Evolutionary conservation across 35 echinoderm and acorn worm genomes (phyloP).

Genomic region (Holothuria glaberrima): DNA sequence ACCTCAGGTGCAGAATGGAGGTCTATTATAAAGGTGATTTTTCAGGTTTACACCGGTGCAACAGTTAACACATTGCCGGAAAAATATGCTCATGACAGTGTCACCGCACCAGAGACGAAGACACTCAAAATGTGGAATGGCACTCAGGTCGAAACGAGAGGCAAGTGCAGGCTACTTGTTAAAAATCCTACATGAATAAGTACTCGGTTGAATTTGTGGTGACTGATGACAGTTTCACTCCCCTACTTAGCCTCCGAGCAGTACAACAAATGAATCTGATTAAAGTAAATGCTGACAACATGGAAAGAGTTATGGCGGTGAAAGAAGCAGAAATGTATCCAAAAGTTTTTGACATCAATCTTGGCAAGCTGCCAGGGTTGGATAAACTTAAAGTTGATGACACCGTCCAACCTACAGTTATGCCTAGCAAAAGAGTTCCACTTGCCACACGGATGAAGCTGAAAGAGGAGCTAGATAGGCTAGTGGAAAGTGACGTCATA

Average conservation of each 20-base stretch:
- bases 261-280: no score
- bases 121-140: conserved; percentile 39
- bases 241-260: no score
- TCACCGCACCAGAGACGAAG: no score
- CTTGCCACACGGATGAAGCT: conserved; percentile 16
- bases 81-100: no score
- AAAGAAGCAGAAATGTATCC: background rate
- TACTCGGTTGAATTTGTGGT: no score
- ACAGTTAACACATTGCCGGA: conserved; percentile 29
- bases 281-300: background rate
- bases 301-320: conserved; percentile 16
- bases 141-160: background rate
- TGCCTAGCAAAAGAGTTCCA: background rate
- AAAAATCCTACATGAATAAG: conserved; percentile 41
- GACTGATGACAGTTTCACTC: no score
- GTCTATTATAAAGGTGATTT: background rate
- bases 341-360: conserved; percentile 6
- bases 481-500: conserved; percentile 36
- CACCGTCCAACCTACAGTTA: conserved; percentile 3
- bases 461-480: conserved; percentile 45
- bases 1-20: conserved; percentile 11
- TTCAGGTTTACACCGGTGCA: no score
- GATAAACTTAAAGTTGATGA: background rate
- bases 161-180: background rate
- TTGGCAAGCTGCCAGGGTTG: conserved; percentile 19